A percentile compares a stretch with the other conserved stretches of the same genome.
Evolutionary conservation across 2,113 vertebrate genomes (phyloP).

Genomic region (Leptodactylus fuscus): DNA sequence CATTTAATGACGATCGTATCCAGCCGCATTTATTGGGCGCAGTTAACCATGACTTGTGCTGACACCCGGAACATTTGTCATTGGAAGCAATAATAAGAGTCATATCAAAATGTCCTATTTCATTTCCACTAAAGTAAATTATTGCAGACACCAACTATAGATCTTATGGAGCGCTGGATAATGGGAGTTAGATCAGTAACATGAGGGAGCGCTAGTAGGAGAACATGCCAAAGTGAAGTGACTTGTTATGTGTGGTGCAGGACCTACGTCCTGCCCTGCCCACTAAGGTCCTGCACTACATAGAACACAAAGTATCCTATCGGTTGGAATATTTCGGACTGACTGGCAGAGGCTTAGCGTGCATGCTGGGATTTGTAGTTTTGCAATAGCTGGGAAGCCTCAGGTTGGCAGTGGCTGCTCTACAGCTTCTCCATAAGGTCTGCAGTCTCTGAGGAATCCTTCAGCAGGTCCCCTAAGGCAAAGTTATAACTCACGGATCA

Average conservation of each 20-base stretch:
- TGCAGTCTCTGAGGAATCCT: slow-evolving; percentile 35
- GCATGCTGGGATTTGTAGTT: background rate
- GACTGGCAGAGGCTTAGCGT: background rate
- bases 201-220: background rate
- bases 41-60: background rate
- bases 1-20: background rate
- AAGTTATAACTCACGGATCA: slow-evolving; percentile 48
- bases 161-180: background rate
- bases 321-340: too few species aligned
- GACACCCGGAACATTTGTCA: background rate
- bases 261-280: too few species aligned
- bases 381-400: too few species aligned
- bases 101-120: background rate
- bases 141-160: background rate
- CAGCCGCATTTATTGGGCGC: background rate
- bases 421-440: background rate
- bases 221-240: too few species aligned
- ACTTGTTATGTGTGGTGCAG: too few species aligned
- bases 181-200: background rate
- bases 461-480: slow-evolving; percentile 46
- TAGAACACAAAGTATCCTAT: too few species aligned
- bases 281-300: too few species aligned
- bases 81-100: background rate
- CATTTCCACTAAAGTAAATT: background rate
- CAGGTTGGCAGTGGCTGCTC: background rate